These are phyloP conservation scores for Trochalopteron elliotii DNA, from an alignment of 2,113 vertebrate genomes.

Conservation along the genomic window DNA sequence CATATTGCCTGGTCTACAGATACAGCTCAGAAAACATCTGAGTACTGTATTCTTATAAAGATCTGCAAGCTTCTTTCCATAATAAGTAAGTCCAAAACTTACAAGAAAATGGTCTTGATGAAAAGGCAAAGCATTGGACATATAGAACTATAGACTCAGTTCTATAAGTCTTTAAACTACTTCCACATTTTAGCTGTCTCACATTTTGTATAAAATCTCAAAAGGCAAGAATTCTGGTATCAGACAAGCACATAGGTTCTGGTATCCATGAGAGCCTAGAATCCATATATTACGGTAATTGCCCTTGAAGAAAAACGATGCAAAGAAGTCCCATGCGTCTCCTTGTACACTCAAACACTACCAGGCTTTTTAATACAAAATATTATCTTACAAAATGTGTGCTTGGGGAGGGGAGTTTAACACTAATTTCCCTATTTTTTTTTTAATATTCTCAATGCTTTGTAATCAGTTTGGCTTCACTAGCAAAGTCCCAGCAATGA, in stretches of 20 bases:
- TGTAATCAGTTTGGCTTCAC: not conserved
- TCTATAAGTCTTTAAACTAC: not conserved
- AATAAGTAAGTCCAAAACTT: not conserved
- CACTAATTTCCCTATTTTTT: not conserved
- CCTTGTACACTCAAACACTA: not conserved
- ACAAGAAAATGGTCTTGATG: not conserved
- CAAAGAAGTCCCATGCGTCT: not conserved
- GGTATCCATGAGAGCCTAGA: not conserved
- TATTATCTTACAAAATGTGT: not conserved
- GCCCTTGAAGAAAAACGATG: not conserved
- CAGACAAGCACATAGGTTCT: not conserved
- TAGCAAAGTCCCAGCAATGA: not conserved
- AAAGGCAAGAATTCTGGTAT: not conserved
- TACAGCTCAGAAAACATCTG: not conserved
- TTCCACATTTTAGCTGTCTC: not conserved
- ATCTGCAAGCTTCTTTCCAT: not conserved
- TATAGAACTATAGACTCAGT: not conserved
- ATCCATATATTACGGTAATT: not conserved
- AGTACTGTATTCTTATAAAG: not conserved
- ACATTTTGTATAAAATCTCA: slow-evolving; percentile 10
- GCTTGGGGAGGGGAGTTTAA: not conserved
- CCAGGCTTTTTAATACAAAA: not conserved
- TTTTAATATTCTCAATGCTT: not conserved
- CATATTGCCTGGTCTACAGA: not conserved
- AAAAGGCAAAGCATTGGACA: not conserved